phyloP scores from a whole-genome alignment of 2,888 invertebrate genomes.

The Andricus curvator region DNA sequence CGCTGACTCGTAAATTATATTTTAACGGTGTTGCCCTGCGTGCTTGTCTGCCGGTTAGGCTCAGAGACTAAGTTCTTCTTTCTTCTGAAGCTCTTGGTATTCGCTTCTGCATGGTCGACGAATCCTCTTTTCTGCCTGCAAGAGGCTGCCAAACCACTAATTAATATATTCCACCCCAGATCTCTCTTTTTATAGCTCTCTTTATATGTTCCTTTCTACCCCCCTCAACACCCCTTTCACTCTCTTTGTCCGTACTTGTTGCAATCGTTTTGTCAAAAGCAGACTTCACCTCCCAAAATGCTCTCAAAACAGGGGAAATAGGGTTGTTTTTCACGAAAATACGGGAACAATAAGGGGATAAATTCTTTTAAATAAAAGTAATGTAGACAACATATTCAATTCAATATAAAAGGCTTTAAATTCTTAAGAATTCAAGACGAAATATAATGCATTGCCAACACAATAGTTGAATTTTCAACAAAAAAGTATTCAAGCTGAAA shows the following conservation, averaged over 20 bases:
- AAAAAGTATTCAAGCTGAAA: too few species aligned
- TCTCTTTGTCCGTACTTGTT: not conserved
- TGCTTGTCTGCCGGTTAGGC: constrained; percentile 19
- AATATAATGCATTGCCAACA: too few species aligned
- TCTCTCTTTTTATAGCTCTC: constrained; percentile 24
- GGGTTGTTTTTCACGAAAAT: too few species aligned
- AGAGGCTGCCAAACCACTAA: constrained; percentile 38
- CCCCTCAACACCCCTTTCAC: not conserved
- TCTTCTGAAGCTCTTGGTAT: constrained; percentile 25
- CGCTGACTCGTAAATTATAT: constrained; percentile 40
- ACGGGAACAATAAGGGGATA: too few species aligned
- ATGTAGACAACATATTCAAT: too few species aligned
- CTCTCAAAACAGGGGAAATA: too few species aligned
- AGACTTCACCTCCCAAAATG: too few species aligned
- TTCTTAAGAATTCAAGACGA: too few species aligned
- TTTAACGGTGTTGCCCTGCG: constrained; percentile 37
- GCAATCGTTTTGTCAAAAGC: not conserved
- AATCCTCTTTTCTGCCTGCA: constrained; percentile 32
- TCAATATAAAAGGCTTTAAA: too few species aligned
- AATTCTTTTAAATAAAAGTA: too few species aligned
- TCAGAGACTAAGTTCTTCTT: constrained; percentile 13
- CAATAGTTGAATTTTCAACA: too few species aligned
- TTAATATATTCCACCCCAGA: constrained; percentile 37
- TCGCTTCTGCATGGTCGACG: constrained; percentile 31
- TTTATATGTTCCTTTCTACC: not conserved